These are phyloP conservation scores for Cottus gobio DNA, from an alignment of 2,113 vertebrate genomes.

Conservation along the genomic window DNA sequence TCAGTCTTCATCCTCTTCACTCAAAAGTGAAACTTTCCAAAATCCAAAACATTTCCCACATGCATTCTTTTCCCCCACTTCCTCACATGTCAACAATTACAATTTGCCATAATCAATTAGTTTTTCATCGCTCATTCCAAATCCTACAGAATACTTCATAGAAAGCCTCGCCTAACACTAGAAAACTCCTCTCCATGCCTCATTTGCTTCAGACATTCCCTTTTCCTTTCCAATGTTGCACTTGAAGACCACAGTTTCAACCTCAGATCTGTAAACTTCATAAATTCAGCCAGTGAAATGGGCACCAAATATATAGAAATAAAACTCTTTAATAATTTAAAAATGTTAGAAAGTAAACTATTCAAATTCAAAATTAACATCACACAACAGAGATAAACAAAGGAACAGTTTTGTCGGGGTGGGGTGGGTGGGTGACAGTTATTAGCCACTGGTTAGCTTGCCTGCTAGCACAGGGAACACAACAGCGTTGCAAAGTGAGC, in stretches of 20 bases:
- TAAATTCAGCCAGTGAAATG: slow-evolving; percentile 81
- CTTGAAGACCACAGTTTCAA: slow-evolving; percentile 56
- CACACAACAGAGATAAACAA: slow-evolving; percentile 64
- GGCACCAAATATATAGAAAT: slow-evolving; percentile 76
- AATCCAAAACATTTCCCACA: slow-evolving; percentile 31
- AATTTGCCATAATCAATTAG: neutral
- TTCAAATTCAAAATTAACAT: slow-evolving; percentile 65
- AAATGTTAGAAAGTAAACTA: slow-evolving; percentile 76
- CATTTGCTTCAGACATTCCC: slow-evolving; percentile 32
- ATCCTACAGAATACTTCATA: slow-evolving; percentile 12
- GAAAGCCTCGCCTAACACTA: slow-evolving; percentile 3
- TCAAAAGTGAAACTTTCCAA: slow-evolving; percentile 48
- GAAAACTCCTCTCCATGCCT: slow-evolving; percentile 12
- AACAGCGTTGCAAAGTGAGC: slow-evolving; percentile 77
- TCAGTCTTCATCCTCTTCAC: slow-evolving; percentile 72
- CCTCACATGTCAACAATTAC: neutral
- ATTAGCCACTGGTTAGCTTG: slow-evolving; percentile 77
- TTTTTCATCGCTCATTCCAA: slow-evolving; percentile 2
- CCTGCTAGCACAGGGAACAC: slow-evolving; percentile 76
- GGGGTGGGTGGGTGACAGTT: slow-evolving; percentile 40
- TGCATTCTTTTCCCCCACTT: slow-evolving; percentile 34
- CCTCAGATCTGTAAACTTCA: slow-evolving; percentile 76
- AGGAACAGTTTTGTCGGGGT: slow-evolving; percentile 8
- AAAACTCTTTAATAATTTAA: slow-evolving; percentile 78
- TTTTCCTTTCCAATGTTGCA: slow-evolving; percentile 17